These are phyloP conservation scores for Scaptomyza reducta DNA, from an alignment of 2,888 invertebrate species.

Conservation along the genomic window DNA sequence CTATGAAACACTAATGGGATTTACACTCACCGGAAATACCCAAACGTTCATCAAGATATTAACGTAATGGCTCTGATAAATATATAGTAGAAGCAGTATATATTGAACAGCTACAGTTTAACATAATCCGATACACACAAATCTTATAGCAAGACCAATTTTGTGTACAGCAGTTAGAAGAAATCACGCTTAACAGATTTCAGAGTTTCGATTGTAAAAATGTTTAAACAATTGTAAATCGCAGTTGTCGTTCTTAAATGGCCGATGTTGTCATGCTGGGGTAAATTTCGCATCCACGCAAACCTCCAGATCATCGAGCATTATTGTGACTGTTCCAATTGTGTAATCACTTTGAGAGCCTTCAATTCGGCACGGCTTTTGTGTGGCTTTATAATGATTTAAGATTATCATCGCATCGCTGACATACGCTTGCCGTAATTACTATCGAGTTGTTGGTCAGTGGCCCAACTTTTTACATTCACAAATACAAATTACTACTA, in stretches of 20 bases:
- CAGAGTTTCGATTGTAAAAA: constrained; percentile 4
- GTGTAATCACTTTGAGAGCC: constrained; percentile 3
- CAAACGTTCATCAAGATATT: not conserved
- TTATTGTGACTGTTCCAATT: constrained; percentile 5
- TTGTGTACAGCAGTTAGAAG: no score
- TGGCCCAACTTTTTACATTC: constrained; percentile 1
- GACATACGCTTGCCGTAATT: not conserved
- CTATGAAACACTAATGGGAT: constrained; percentile 1
- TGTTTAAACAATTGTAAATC: not conserved
- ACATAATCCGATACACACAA: not conserved
- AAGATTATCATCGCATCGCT: constrained; percentile 13
- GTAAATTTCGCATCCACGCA: constrained; percentile 23
- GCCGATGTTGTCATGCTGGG: constrained; percentile 10
- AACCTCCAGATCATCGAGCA: not conserved
- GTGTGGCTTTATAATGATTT: constrained; percentile 5
- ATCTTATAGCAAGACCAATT: no score
- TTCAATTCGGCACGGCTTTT: constrained; percentile 10
- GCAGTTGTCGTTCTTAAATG: not conserved
- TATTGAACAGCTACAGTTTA: not conserved
- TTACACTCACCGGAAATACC: constrained; percentile 11
- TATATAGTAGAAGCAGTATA: not conserved
- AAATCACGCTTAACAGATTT: not conserved
- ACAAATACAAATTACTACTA: not conserved
- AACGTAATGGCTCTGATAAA: not conserved
- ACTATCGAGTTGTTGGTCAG: not conserved